Conservation (phyloP, 2,113 vertebrate species). For the Amazona vittata region DNA sequence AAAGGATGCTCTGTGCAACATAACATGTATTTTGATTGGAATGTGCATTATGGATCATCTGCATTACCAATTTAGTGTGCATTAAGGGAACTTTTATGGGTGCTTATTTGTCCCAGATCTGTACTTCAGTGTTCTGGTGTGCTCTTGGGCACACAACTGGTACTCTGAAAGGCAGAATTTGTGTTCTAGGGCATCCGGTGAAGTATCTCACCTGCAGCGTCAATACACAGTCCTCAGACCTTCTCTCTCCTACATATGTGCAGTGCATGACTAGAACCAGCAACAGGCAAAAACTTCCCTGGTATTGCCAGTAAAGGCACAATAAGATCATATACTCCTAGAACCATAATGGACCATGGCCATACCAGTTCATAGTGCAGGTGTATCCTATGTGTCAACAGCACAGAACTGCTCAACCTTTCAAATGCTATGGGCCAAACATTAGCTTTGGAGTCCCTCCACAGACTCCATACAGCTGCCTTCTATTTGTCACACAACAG, state of each 20-base stretch:
- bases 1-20: background rate
- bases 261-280: accelerated
- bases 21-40: background rate
- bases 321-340: background rate
- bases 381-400: accelerated
- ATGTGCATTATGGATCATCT: accelerated
- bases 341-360: background rate
- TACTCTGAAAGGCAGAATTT: background rate
- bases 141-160: too few relatives aligned
- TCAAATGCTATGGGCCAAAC: background rate
- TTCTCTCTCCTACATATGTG: accelerated
- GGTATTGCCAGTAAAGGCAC: background rate
- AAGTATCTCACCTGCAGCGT: background rate
- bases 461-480: accelerated
- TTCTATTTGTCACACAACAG: background rate
- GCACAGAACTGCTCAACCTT: background rate
- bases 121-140: background rate
- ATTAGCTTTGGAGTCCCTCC: background rate
- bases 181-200: background rate
- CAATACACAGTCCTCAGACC: background rate
- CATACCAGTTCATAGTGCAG: background rate
- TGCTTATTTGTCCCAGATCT: background rate
- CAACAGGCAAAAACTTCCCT: background rate
- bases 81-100: background rate
- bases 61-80: too few relatives aligned